Evolutionary conservation across 1,140 invertebrate species (phyloP).

Genomic region (Dufourea novaeangliae): DNA sequence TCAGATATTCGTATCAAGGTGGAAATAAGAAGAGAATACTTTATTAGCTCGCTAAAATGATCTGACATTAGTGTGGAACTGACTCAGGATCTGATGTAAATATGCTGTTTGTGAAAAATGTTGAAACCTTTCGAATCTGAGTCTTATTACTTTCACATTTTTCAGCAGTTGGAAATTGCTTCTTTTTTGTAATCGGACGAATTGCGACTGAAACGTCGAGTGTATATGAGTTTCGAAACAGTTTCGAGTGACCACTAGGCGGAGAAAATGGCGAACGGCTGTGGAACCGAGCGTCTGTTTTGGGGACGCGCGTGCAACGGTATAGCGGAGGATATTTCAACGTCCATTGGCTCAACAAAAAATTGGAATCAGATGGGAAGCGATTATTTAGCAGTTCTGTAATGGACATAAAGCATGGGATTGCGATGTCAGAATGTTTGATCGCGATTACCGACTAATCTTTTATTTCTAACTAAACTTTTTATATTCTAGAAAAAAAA

Average conservation of each 20-base stretch:
- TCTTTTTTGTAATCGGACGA: neutral
- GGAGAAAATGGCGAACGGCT: neutral
- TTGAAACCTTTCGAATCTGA: neutral
- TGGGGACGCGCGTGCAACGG: slow-evolving; percentile 42
- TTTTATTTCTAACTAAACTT: too few species aligned
- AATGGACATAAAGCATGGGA: neutral
- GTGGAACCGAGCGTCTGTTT: slow-evolving; percentile 17
- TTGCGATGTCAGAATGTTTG: neutral
- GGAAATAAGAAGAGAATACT: too few species aligned
- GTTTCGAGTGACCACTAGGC: neutral
- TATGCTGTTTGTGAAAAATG: neutral
- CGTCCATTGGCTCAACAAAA: neutral
- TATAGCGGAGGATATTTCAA: neutral
- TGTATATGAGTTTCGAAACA: slow-evolving; percentile 7
- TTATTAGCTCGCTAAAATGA: too few species aligned
- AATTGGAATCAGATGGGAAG: neutral
- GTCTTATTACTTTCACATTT: neutral
- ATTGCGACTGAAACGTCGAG: neutral
- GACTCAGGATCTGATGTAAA: too few species aligned
- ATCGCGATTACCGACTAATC: too few species aligned
- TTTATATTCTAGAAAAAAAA: neutral
- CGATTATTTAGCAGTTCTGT: neutral
- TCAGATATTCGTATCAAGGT: too few species aligned
- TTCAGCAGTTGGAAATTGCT: neutral
- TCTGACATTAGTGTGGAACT: too few species aligned